Evolutionary conservation across 2,888 invertebrate genomes (phyloP).

Genomic region (Dendrolimus houi): DNA sequence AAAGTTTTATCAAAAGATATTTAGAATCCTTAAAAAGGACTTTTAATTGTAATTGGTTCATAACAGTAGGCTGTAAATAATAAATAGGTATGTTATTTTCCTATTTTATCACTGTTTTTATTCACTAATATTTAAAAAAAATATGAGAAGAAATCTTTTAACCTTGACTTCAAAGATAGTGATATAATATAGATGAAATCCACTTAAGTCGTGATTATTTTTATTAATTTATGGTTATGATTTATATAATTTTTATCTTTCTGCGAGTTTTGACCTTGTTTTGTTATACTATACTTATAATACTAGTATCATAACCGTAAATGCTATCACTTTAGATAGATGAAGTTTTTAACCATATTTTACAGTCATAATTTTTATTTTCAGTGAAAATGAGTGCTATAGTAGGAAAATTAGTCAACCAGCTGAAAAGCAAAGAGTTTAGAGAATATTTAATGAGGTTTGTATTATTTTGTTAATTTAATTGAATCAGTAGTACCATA

Average conservation of each 20-base stretch:
- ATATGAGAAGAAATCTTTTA: background rate
- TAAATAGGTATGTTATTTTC: no score
- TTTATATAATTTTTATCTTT: background rate
- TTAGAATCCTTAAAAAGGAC: no score
- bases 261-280: background rate
- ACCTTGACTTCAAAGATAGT: background rate
- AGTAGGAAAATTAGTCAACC: constrained; percentile 66
- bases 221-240: background rate
- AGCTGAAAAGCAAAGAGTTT: constrained; percentile 88
- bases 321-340: no score
- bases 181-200: background rate
- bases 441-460: constrained; percentile 92
- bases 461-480: constrained; percentile 5
- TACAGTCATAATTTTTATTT: constrained; percentile 12
- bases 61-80: no score
- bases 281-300: background rate
- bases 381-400: constrained; percentile 48
- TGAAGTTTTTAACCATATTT: no score
- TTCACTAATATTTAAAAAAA: background rate
- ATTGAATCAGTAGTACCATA: background rate
- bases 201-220: background rate
- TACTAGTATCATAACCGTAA: no score
- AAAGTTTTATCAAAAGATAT: no score
- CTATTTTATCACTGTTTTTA: background rate
- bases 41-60: no score